Evolutionary conservation across 2,113 vertebrate species (phyloP), one percentile per base, ranked within the genome.

Genomic region (Eulacestoma nigropectus): DNA sequence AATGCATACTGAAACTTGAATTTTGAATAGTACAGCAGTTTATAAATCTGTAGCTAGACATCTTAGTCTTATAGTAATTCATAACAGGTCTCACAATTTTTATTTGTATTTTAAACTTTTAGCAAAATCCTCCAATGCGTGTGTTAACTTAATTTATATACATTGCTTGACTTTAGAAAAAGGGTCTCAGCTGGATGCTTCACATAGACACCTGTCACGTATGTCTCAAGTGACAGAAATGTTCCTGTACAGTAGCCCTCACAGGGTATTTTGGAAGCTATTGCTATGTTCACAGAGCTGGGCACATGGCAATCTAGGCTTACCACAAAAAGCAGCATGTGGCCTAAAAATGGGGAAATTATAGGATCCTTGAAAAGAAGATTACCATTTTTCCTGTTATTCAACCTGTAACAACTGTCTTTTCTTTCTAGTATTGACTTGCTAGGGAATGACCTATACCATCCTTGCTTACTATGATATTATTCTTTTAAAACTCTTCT

Each of bases 241-340:
- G 5, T 2, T n/a, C 11, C 42, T 26, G 20, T 35, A 29, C 9
- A 4, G 41, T 60, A 69, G 10, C 7, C 7, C 7, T 62, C 17
- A 22, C 13, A 29, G 46, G 4, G 6, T 44, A 41, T 69, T 94
- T 91, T 57, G 29, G 13, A 76, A 70, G 19, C 4, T 52, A 52
- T n/a, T 65, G 3, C 7, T 89, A 0, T 13, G 2, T 69, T 93
- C 33, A 47, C 30, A 68, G 55, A 57, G 6, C 4, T 77, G 10
- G 6, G 18, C 3, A 42, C 16, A 7, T 1, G 5, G 11, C 11
- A 74, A 16, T 16, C 27, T 67, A 25, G 0, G 2, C 2, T 75
- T 16, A 50, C 12, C 26, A 62, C 13, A 70, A 53, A 90, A 77
- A 32, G 19, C 8, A 64, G 35, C 11, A 37, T 5, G 3, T 70